Conservation (phyloP, 2,888 invertebrate species). For the Seira ritae region DNA sequence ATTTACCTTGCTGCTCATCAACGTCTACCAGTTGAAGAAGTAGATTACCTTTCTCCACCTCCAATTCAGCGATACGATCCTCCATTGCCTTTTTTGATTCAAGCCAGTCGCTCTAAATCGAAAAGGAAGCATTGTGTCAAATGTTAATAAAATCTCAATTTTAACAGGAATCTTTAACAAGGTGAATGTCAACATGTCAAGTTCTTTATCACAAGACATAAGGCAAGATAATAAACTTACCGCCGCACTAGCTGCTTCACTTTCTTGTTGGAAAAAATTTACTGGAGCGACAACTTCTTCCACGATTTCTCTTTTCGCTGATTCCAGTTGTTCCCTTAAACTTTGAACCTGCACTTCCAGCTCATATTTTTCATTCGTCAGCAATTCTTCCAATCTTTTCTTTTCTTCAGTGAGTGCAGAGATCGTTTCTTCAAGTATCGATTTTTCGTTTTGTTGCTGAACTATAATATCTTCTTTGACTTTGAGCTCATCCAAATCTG, state of each 20-base stretch:
- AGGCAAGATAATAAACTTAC: neutral
- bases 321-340: conserved; percentile 17
- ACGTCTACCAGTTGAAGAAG: conserved; percentile 89
- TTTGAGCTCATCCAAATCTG: conserved; percentile 48
- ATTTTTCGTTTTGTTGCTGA: conserved; percentile 23
- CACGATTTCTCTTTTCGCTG: neutral
- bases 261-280: conserved; percentile 10
- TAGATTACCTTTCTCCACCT: conserved; percentile 94
- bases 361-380: conserved; percentile 19
- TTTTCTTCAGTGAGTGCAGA: conserved; percentile 75
- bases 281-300: conserved; percentile 1
- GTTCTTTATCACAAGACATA: neutral
- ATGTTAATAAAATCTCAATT: neutral
- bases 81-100: conserved; percentile 62
- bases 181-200: neutral
- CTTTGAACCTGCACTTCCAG: conserved; percentile 9
- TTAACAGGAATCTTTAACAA: neutral
- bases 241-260: neutral
- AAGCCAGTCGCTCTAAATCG: conserved; percentile 54
- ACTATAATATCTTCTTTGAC: conserved; percentile 30
- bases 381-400: conserved; percentile 74
- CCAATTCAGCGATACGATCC: conserved; percentile 83
- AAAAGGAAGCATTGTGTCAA: neutral
- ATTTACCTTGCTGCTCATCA: conserved; percentile 82
- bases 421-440: conserved; percentile 75